A percentile compares a stretch with the other conserved stretches of the same genome.
Conservation (phyloP, 2,113 vertebrate species). For the Acrocephalus kingi region DNA sequence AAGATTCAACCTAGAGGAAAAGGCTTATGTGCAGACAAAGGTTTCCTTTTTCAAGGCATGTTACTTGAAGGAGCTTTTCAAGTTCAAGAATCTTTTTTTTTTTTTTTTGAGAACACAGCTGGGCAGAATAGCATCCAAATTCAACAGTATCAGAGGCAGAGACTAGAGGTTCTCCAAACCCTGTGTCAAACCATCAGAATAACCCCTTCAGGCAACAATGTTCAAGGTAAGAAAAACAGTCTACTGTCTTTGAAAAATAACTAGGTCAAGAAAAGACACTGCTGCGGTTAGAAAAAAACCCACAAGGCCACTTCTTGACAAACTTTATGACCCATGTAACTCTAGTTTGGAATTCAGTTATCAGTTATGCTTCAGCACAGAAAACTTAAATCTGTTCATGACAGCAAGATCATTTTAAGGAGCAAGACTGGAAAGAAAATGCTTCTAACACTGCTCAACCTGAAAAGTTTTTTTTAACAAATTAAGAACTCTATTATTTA, state of each 20-base stretch:
- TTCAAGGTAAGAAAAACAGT: constrained; percentile 15
- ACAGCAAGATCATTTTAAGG: neutral
- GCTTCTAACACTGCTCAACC: neutral
- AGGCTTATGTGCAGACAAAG: neutral
- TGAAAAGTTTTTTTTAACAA: neutral
- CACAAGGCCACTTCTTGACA: neutral
- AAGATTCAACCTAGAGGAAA: neutral
- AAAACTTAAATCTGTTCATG: neutral
- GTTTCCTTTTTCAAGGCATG: neutral
- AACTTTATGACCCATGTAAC: neutral
- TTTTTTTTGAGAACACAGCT: neutral
- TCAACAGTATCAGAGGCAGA: neutral
- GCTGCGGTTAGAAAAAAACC: neutral
- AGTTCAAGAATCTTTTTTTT: neutral
- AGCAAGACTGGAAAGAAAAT: neutral
- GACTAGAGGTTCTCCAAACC: neutral
- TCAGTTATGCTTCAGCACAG: neutral
- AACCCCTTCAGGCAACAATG: neutral
- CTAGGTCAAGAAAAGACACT: neutral
- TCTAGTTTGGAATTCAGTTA: neutral
- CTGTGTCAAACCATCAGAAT: neutral
- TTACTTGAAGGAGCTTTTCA: neutral
- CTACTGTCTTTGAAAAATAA: neutral
- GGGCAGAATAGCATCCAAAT: neutral
- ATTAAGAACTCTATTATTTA: neutral